Evolutionary conservation across 2,113 vertebrate genomes (phyloP).

Genomic region (Brienomyrus longianalis): DNA sequence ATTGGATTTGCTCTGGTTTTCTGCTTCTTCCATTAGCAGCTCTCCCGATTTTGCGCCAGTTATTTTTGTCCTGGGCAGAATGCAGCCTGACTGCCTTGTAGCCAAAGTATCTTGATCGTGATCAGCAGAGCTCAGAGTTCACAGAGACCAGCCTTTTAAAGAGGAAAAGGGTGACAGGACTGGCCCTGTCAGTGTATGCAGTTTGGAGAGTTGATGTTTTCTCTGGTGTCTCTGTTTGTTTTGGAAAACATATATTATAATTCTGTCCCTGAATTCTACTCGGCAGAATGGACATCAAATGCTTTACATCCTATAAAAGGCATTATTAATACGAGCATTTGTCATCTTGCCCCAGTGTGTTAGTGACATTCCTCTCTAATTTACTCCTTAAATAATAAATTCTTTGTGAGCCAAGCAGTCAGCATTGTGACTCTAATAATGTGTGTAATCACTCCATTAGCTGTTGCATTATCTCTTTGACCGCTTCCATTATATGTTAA

Average conservation of each 20-base stretch:
- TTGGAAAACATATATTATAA: neutral
- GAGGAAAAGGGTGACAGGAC: neutral
- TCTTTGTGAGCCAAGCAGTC: neutral
- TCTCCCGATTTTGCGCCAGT: neutral
- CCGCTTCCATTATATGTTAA: neutral
- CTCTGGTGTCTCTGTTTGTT: neutral
- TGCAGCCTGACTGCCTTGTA: neutral
- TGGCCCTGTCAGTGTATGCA: neutral
- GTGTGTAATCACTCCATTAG: neutral
- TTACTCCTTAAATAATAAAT: neutral
- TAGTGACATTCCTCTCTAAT: neutral
- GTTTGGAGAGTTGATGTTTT: neutral
- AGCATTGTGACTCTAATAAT: neutral
- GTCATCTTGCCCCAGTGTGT: neutral
- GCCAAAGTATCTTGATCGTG: neutral
- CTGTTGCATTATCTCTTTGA: neutral
- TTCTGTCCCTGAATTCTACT: neutral
- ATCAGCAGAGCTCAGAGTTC: neutral
- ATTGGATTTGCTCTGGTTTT: neutral
- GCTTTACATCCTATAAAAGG: neutral
- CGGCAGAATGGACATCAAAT: neutral
- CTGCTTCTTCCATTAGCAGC: neutral
- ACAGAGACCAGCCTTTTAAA: neutral
- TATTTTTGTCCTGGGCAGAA: neutral
- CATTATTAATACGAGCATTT: neutral